phyloP scores from a whole-genome alignment of 2,888 invertebrate genomes.

The Aleiodes testaceus region DNA sequence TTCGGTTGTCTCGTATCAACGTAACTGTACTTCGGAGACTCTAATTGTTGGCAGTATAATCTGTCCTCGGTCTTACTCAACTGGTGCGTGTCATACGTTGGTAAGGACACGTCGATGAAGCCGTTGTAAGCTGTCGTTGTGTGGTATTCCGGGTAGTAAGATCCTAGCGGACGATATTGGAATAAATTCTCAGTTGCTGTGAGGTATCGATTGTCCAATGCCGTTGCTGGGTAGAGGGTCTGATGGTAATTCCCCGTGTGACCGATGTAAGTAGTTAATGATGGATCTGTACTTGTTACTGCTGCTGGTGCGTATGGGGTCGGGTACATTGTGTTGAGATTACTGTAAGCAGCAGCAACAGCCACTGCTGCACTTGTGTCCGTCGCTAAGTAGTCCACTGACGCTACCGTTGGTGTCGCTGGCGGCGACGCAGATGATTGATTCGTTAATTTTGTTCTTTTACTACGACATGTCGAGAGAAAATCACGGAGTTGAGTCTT shows the following conservation, averaged over 20 bases:
- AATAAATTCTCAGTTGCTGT: slow-evolving; percentile 87
- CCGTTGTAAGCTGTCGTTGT: slow-evolving; percentile 86
- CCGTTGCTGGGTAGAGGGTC: slow-evolving; percentile 75
- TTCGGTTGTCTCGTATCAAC: slow-evolving; percentile 66
- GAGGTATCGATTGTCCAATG: slow-evolving; percentile 79
- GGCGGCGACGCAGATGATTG: slow-evolving; percentile 76
- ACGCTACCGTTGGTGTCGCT: slow-evolving; percentile 75
- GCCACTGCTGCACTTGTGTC: slow-evolving; percentile 78
- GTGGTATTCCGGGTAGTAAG: slow-evolving; percentile 86
- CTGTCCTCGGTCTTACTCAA: slow-evolving; percentile 76
- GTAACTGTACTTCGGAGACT: slow-evolving; percentile 75
- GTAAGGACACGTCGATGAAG: slow-evolving; percentile 84
- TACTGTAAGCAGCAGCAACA: slow-evolving; percentile 86
- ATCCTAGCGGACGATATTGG: slow-evolving; percentile 90
- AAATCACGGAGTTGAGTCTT: slow-evolving; percentile 96
- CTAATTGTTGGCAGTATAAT: slow-evolving; percentile 78
- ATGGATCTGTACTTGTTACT: slow-evolving; percentile 80
- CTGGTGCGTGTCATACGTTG: slow-evolving; percentile 78
- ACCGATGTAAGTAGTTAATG: slow-evolving; percentile 79
- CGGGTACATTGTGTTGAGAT: slow-evolving; percentile 85
- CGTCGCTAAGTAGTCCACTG: slow-evolving; percentile 80
- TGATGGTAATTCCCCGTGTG: slow-evolving; percentile 82
- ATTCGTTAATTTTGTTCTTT: slow-evolving; percentile 76
- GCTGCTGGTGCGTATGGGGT: slow-evolving; percentile 85
- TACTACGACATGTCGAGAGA: slow-evolving; percentile 91